Evolutionary conservation across 2,888 invertebrate species (phyloP).

Genomic region (Lottia scabra): DNA sequence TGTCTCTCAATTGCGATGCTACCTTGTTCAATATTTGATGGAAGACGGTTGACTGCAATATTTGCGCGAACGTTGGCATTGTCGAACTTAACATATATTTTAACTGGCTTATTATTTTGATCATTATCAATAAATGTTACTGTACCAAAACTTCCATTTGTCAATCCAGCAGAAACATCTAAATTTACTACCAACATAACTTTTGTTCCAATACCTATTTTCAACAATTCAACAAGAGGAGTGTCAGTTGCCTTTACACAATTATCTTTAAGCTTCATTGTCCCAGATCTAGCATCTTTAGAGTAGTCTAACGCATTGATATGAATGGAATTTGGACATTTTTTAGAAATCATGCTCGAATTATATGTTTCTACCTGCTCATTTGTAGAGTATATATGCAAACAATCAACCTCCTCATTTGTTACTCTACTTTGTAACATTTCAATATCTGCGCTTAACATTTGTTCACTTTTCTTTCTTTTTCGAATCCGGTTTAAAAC

Average conservation of each 20-base stretch:
- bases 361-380: constrained; percentile 8
- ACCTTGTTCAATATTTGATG: too few relatives aligned
- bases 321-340: background rate
- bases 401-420: background rate
- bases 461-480: background rate
- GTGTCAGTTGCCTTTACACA: too few relatives aligned
- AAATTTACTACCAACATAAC: constrained; percentile 15
- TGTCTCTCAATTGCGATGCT: too few relatives aligned
- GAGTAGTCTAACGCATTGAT: constrained; percentile 6
- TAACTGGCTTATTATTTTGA: too few relatives aligned
- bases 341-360: background rate
- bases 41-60: too few relatives aligned
- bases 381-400: constrained; percentile 14
- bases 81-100: too few relatives aligned
- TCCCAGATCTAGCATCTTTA: too few relatives aligned
- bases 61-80: too few relatives aligned
- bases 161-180: constrained; percentile 17
- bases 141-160: too few relatives aligned
- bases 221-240: too few relatives aligned
- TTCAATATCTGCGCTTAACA: background rate
- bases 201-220: constrained; percentile 14
- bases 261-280: too few relatives aligned
- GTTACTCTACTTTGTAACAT: background rate
- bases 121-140: too few relatives aligned
- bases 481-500: constrained; percentile 13